A percentile compares a stretch with the other conserved stretches of the same genome.
These are phyloP conservation scores for Hypanus sabinus DNA, from an alignment of 2,113 vertebrate genomes.

Conservation along the genomic window DNA sequence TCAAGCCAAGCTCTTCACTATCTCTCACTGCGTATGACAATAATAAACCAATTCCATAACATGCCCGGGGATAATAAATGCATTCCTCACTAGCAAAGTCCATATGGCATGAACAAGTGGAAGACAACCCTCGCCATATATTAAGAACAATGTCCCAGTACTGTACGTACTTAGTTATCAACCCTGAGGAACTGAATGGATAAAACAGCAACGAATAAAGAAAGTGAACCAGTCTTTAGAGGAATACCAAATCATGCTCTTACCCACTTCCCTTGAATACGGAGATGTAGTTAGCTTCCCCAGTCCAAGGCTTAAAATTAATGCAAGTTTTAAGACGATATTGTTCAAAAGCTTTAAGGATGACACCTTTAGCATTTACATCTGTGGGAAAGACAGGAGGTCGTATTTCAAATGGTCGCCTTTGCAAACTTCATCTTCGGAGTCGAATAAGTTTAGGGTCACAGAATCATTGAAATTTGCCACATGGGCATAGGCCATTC, in stretches of 20 bases:
- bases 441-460: too few species aligned
- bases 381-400: slow-evolving; percentile 54
- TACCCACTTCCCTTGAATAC: slow-evolving; percentile 82
- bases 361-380: slow-evolving; percentile 84
- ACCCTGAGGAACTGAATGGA: background rate
- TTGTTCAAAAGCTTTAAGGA: slow-evolving; percentile 82
- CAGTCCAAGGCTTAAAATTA: slow-evolving; percentile 82
- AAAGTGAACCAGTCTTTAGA: background rate
- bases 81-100: too few species aligned
- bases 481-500: too few species aligned
- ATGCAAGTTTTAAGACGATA: slow-evolving; percentile 89
- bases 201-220: background rate
- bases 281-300: slow-evolving; percentile 81
- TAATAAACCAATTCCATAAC: too few species aligned
- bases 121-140: background rate
- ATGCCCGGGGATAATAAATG: too few species aligned
- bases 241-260: slow-evolving; percentile 41
- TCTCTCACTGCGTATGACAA: too few species aligned
- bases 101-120: too few species aligned
- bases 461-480: too few species aligned
- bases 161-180: background rate
- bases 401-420: too few species aligned
- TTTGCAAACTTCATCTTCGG: too few species aligned
- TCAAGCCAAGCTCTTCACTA: too few species aligned
- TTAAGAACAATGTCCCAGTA: too few species aligned